Conservation (phyloP, 2,113 vertebrate genomes). For the Panthera uncia region DNA sequence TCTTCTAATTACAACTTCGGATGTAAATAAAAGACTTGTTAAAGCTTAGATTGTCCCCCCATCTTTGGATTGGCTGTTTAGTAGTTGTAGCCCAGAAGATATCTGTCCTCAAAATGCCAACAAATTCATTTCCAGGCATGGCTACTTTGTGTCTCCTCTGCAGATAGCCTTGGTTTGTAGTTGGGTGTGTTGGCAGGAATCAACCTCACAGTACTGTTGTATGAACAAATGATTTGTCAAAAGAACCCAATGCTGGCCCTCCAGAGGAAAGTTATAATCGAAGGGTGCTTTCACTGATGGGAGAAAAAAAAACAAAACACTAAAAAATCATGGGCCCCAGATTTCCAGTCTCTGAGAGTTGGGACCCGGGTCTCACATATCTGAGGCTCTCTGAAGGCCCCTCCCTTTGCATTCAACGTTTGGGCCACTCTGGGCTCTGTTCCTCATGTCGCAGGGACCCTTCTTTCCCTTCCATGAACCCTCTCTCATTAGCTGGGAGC, state of each 20-base stretch:
- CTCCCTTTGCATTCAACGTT: not conserved
- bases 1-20: not conserved
- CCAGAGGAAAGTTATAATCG: not conserved
- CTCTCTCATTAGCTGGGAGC: too few relatives aligned
- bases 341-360: not conserved
- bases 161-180: not conserved
- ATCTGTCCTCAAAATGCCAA: slow-evolving; percentile 8
- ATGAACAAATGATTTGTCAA: not conserved
- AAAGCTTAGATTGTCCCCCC: not conserved
- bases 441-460: not conserved
- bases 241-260: not conserved
- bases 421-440: not conserved
- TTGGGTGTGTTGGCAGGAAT: not conserved
- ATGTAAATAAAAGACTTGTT: not conserved
- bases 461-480: not conserved
- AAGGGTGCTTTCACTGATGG: not conserved
- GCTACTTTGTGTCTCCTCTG: not conserved
- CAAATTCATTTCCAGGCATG: not conserved
- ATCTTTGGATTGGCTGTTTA: not conserved
- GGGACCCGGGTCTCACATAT: not conserved
- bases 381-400: not conserved
- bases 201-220: not conserved
- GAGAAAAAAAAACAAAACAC: not conserved
- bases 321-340: not conserved
- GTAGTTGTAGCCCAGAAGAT: not conserved